Conservation (phyloP, 1,140 invertebrate species). For the Campoletis sonorensis region DNA sequence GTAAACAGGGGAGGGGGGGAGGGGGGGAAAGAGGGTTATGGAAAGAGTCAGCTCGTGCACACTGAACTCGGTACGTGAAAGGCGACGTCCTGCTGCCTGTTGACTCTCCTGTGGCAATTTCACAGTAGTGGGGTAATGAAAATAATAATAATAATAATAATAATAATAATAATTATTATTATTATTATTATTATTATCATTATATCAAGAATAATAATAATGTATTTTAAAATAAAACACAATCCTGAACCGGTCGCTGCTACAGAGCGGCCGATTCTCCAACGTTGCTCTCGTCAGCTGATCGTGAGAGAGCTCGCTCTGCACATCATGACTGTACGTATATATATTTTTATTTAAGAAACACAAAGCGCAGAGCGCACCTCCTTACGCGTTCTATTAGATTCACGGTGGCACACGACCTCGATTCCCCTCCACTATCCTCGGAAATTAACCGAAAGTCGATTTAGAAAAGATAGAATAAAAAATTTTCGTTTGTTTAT, state of each 20-base stretch:
- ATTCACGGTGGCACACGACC: not conserved
- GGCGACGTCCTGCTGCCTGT: slow-evolving; percentile 50
- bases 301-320: not conserved
- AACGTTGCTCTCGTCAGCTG: slow-evolving; percentile 6
- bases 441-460: not conserved
- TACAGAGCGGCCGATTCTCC: not conserved
- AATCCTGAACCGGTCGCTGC: not conserved
- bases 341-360: not conserved
- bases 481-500: no score
- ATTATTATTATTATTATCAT: no score
- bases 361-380: not conserved
- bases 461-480: no score
- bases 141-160: not conserved
- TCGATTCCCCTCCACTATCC: not conserved
- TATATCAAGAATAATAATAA: not conserved
- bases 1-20: slow-evolving; percentile 34
- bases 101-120: not conserved
- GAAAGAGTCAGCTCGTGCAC: slow-evolving; percentile 47
- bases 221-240: not conserved
- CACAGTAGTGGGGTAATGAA: slow-evolving; percentile 13
- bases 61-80: slow-evolving; percentile 62
- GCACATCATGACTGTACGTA: not conserved
- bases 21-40: slow-evolving; percentile 38
- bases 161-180: not conserved
- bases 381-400: slow-evolving; percentile 1